phyloP scores from a whole-genome alignment of 2,797 vertebrate genomes.

The Gymnoscopelus braueri region DNA sequence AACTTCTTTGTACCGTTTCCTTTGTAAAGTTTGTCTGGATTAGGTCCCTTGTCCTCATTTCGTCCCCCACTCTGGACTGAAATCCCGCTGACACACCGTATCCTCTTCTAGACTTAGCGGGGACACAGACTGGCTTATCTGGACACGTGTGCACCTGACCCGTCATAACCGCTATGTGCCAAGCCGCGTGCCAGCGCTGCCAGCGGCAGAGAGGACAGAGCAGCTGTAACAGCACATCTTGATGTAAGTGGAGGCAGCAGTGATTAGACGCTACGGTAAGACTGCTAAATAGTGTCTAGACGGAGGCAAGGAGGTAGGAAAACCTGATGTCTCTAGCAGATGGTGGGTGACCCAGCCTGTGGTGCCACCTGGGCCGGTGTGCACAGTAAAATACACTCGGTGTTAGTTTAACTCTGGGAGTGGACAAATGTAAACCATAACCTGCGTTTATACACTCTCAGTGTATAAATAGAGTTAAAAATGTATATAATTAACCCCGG shows the following conservation, averaged over 20 bases:
- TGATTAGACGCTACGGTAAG: conserved; percentile 30
- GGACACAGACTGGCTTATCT: conserved; percentile 24
- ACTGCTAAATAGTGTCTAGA: conserved; percentile 39
- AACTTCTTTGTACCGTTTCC: too few relatives aligned
- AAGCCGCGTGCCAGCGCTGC: conserved; percentile 62
- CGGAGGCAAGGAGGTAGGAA: conserved; percentile 48
- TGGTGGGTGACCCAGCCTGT: conserved; percentile 38
- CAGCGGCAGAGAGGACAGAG: conserved; percentile 53
- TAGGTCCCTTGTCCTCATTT: conserved; percentile 22
- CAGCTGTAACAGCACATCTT: conserved; percentile 69
- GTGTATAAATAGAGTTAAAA: too few relatives aligned
- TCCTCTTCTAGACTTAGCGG: neutral
- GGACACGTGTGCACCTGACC: conserved; percentile 52
- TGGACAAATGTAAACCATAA: neutral
- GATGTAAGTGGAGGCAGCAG: conserved; percentile 29
- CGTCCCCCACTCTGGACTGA: conserved; percentile 22
- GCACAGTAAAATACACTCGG: too few relatives aligned
- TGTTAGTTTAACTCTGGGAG: neutral
- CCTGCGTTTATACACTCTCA: too few relatives aligned
- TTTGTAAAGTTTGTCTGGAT: conserved; percentile 24
- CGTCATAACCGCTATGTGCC: conserved; percentile 54
- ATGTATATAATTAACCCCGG: too few relatives aligned
- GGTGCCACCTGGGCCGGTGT: conserved; percentile 7
- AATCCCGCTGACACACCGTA: conserved; percentile 52
- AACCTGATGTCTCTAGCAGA: conserved; percentile 53